Base-by-base conservation (phyloP, 1,140 invertebrate species). In the Cryptotermes secundus region DNA sequence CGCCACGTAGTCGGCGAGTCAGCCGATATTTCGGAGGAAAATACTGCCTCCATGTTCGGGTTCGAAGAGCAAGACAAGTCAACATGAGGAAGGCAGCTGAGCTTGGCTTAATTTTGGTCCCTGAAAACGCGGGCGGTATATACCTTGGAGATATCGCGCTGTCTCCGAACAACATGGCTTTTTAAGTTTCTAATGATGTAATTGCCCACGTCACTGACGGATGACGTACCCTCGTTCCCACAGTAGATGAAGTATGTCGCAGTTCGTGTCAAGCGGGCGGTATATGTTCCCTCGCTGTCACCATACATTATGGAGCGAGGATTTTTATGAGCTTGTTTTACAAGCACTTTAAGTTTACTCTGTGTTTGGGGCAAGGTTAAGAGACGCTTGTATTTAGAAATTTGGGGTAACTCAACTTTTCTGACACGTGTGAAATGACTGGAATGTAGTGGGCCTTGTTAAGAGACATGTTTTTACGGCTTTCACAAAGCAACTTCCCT, bases 301-400 rank as follows among this genome's bases (percentile, higher is more conserved):
- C n/a, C 59, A 31, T 72, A 31, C 59, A 31, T 16, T 10, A 0
- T 31, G 59, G n/a, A 59, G 59, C 4, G 59, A 72, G 9, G 26
- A 10, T 31, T 72, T 72, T 72, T 72, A 72, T 72, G 59, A 31
- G 59, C 59, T 72, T 72, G 59, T 72, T 72, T 72, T 72, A 72
- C 59, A 72, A 72, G 59, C 26, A 1, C 59, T 72, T 72, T 72
- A 31, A n/a, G 59, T 26, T 3, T 72, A 3, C 26, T 72, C 31
- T 72, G 31, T 31, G n/a, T 31, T 26, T 72, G 26, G 59, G n/a
- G n/a, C 9, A 31, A 9, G 9, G 9, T 7, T 72, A n/a, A 7
- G 59, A n/a, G 26, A 72, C 9, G 7, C 59, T 72, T 12, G 59
- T n/a, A 7, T 26, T n/a, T 72, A 72, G 31, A n/a, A 72, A 72